phyloP scores from a whole-genome alignment of 2,113 vertebrate species.

The Sminthopsis crassicaudata region DNA sequence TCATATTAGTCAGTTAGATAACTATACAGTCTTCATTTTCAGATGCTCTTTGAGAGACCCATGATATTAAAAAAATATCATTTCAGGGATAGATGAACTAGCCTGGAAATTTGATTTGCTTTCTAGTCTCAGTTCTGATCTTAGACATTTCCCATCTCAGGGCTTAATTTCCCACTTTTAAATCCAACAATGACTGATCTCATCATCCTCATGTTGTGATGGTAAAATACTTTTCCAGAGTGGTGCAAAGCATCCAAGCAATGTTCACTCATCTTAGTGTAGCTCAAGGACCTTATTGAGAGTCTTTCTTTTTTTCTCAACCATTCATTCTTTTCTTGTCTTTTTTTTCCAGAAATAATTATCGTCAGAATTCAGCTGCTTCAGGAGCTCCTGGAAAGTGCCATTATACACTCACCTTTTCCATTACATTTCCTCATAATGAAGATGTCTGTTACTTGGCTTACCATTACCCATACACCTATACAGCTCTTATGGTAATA shows the following conservation, averaged over 20 bases:
- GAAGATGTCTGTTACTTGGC: conserved; percentile 95
- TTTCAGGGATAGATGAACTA: background rate
- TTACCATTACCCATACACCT: conserved; percentile 96
- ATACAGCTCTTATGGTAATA: conserved; percentile 91
- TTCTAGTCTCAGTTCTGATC: background rate
- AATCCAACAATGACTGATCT: background rate
- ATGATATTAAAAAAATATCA: background rate
- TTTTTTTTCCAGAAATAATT: conserved; percentile 89
- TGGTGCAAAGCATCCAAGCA: fast-evolving
- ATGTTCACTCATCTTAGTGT: background rate
- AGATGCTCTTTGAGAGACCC: background rate
- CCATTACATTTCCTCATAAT: conserved; percentile 88
- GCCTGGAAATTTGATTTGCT: background rate
- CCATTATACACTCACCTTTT: conserved; percentile 92
- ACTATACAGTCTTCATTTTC: background rate
- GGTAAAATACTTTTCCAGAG: background rate
- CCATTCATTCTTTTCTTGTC: background rate
- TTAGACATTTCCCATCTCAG: background rate
- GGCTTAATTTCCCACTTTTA: background rate
- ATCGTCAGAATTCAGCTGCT: conserved; percentile 64
- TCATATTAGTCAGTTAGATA: background rate
- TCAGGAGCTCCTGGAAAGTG: conserved; percentile 67
- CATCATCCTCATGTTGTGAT: background rate
- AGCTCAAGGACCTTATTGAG: too few relatives aligned
- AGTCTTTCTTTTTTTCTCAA: background rate